phyloP scores from a whole-genome alignment of 1,140 invertebrate genomes.

The Bombus difficillimus region DNA sequence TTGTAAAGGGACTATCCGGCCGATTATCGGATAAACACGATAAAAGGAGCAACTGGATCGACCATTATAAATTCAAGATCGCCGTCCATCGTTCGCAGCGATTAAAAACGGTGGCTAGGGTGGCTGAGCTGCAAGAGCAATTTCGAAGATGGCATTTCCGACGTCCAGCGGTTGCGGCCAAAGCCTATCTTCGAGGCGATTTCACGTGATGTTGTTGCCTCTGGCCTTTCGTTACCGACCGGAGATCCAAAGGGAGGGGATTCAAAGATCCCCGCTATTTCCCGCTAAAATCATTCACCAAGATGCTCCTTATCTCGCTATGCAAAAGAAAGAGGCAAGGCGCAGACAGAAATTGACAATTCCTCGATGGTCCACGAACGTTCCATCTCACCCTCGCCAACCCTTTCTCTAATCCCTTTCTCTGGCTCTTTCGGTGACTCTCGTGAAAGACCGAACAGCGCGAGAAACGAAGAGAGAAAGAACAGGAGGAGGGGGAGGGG shows the following conservation, averaged over 20 bases:
- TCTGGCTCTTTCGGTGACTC: slow-evolving; percentile 1
- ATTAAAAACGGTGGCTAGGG: not conserved
- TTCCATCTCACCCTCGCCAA: too few relatives aligned
- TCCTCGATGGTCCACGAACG: slow-evolving; percentile 35
- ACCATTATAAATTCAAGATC: not conserved
- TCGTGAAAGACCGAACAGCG: slow-evolving; percentile 25
- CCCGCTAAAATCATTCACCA: slow-evolving; percentile 66
- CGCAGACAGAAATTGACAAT: slow-evolving; percentile 67
- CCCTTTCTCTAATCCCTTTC: not conserved
- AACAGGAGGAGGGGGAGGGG: not conserved
- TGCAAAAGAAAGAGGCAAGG: slow-evolving; percentile 56
- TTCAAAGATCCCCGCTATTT: slow-evolving; percentile 64
- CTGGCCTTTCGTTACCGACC: slow-evolving; percentile 34
- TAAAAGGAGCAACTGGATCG: not conserved
- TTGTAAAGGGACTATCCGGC: not conserved
- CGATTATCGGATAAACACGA: not conserved
- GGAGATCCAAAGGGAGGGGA: slow-evolving; percentile 51
- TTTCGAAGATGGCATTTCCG: slow-evolving; percentile 55
- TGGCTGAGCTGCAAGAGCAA: slow-evolving; percentile 5
- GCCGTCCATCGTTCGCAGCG: not conserved
- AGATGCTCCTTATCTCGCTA: slow-evolving; percentile 64
- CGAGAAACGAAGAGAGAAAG: not conserved
- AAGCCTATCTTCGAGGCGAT: slow-evolving; percentile 53
- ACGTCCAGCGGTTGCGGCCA: not conserved
- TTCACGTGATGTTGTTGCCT: slow-evolving; percentile 57